phyloP scores from a whole-genome alignment of 2,113 vertebrate species.

The Pontoporia blainvillei region DNA sequence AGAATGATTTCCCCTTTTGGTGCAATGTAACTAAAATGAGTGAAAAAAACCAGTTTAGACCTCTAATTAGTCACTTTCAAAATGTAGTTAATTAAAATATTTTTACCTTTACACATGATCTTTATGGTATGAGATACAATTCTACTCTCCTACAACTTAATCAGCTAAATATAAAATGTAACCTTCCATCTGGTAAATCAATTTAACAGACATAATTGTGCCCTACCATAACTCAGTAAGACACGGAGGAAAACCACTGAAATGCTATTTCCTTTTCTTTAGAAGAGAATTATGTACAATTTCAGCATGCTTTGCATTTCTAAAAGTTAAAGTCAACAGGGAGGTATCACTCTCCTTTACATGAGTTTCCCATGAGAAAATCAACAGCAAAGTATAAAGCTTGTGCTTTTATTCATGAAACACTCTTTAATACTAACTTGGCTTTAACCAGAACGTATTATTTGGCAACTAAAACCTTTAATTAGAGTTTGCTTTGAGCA shows the following conservation, averaged over 20 bases:
- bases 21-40: conserved; percentile 17
- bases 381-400: conserved; percentile 88
- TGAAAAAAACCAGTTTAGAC: conserved; percentile 12
- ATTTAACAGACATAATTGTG: conserved; percentile 91
- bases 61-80: conserved; percentile 61
- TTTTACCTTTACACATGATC: conserved; percentile 76
- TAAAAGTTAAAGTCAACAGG: conserved; percentile 86
- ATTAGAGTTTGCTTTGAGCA: conserved; percentile 80
- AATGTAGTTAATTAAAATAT: conserved; percentile 69
- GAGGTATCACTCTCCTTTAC: conserved; percentile 91
- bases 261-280: conserved; percentile 94
- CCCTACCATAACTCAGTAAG: conserved; percentile 89
- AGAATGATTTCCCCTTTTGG: neutral
- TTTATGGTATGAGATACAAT: conserved; percentile 77
- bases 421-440: conserved; percentile 83
- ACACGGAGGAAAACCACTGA: conserved; percentile 91
- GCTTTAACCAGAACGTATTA: conserved; percentile 80
- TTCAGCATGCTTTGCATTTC: conserved; percentile 88
- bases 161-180: conserved; percentile 86
- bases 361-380: conserved; percentile 89
- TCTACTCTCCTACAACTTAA: conserved; percentile 83
- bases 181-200: conserved; percentile 89
- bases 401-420: conserved; percentile 84
- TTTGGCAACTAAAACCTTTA: conserved; percentile 82
- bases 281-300: conserved; percentile 91